A percentile compares a stretch with the other conserved stretches of the same genome.
Evolutionary conservation across 1,140 invertebrate species (phyloP).

Genomic region (Lasioglossum albipes): DNA sequence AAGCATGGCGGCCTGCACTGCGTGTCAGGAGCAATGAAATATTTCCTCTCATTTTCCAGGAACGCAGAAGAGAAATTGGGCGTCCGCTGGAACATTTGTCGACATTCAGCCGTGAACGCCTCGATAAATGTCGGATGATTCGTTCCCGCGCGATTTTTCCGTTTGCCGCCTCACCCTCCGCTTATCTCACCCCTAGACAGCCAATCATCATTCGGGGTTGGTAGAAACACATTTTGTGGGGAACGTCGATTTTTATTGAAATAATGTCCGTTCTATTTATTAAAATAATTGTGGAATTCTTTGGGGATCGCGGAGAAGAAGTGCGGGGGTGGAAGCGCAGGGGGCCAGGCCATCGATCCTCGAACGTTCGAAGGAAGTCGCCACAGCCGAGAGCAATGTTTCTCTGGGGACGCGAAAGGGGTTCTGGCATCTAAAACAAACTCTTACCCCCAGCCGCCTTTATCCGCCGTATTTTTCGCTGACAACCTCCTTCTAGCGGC

Average conservation of each 20-base stretch:
- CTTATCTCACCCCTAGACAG: neutral
- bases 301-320: neutral
- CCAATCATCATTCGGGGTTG: no score
- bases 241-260: no score
- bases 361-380: conserved; percentile 45
- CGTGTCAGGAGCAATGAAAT: conserved; percentile 52
- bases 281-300: neutral
- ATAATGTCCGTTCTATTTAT: no score
- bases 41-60: conserved; percentile 48
- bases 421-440: conserved; percentile 70
- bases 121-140: conserved; percentile 3
- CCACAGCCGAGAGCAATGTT: conserved; percentile 56
- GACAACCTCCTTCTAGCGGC: conserved; percentile 68
- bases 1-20: neutral
- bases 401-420: conserved; percentile 55
- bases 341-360: conserved; percentile 8
- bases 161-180: no score
- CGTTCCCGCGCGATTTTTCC: neutral
- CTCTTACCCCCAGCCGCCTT: conserved; percentile 64
- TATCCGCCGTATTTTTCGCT: conserved; percentile 70
- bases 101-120: neutral
- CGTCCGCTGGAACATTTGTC: conserved; percentile 15
- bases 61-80: conserved; percentile 40
- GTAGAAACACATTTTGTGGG: neutral
- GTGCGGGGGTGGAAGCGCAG: no score